Evolutionary conservation across 2,888 invertebrate genomes (phyloP).

Genomic region (Callyntrura guangdongensis): DNA sequence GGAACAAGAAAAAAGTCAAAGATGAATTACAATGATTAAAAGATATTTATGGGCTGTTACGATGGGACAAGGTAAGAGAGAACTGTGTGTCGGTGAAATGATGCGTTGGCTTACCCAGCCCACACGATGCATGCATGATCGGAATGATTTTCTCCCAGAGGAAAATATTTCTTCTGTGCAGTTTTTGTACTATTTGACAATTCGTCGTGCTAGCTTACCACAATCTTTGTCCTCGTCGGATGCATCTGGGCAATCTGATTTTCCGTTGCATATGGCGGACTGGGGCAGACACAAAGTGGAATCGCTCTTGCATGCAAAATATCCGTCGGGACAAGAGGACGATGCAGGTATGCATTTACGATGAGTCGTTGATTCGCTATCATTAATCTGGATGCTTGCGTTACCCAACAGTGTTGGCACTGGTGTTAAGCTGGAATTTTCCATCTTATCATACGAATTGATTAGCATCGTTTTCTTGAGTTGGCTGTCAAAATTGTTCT

Average conservation of each 20-base stretch:
- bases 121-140: no score
- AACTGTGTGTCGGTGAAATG: no score
- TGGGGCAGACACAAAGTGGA: conserved; percentile 82
- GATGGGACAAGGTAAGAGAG: no score
- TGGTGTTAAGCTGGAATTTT: conserved; percentile 9
- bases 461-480: no score
- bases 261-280: conserved; percentile 81
- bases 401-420: not conserved
- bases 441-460: not conserved
- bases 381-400: not conserved
- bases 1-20: no score
- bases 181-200: no score
- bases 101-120: no score
- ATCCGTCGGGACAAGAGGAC: conserved; percentile 80
- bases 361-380: not conserved
- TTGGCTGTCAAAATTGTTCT: no score
- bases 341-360: not conserved
- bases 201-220: not conserved
- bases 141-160: no score
- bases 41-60: no score
- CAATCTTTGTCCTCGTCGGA: conserved; percentile 79
- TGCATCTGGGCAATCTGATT: conserved; percentile 80
- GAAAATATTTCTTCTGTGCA: no score
- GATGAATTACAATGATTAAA: no score
- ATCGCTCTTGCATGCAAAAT: conserved; percentile 81